phyloP scores from a whole-genome alignment of 2,888 invertebrate species.

The Limnephilus marmoratus region DNA sequence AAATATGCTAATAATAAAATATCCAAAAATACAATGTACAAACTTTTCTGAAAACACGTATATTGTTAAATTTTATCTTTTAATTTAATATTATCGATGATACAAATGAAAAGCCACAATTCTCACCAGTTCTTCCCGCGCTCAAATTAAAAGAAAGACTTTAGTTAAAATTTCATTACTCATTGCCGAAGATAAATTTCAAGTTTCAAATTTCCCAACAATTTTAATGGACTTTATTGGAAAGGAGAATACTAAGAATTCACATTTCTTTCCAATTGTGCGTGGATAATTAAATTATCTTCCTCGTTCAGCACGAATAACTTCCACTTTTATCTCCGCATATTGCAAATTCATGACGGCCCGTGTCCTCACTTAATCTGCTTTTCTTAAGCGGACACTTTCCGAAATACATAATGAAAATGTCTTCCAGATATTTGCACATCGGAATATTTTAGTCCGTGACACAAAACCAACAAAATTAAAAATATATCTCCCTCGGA shows the following conservation, averaged over 20 bases:
- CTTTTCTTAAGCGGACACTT: slow-evolving; percentile 30
- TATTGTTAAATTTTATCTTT: too few species aligned
- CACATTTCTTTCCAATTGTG: slow-evolving; percentile 23
- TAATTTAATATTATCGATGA: too few species aligned
- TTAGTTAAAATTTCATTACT: background rate
- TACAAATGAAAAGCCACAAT: too few species aligned
- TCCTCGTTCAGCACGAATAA: slow-evolving; percentile 33
- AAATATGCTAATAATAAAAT: too few species aligned
- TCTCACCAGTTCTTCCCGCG: background rate
- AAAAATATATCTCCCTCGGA: background rate
- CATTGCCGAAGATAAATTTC: background rate
- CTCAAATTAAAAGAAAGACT: background rate
- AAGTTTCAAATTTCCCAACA: background rate
- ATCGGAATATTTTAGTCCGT: background rate
- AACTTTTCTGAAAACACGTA: too few species aligned
- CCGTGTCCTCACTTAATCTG: slow-evolving; percentile 25
- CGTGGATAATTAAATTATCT: slow-evolving; percentile 31
- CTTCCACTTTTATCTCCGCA: slow-evolving; percentile 29
- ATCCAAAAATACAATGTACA: too few species aligned
- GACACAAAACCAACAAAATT: background rate
- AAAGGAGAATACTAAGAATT: slow-evolving; percentile 11
- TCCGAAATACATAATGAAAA: slow-evolving; percentile 36
- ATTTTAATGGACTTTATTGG: background rate
- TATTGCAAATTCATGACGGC: slow-evolving; percentile 14
- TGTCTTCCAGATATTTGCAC: slow-evolving; percentile 24